Conservation (phyloP, 2,888 invertebrate genomes). For the Limenitis camilla region DNA sequence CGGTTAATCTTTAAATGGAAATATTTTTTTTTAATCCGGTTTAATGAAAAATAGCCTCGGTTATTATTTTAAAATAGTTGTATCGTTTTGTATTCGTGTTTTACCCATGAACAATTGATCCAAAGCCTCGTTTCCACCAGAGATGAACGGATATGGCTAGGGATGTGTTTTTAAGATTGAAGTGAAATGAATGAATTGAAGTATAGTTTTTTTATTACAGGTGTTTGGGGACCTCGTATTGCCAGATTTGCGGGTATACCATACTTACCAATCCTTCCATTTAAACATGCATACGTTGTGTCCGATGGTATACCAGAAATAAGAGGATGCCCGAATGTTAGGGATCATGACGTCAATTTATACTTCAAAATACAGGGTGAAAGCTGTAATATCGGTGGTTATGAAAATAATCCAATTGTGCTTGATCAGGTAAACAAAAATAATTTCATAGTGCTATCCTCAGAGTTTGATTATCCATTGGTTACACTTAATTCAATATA, state of each 20-base stretch:
- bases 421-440: conserved; percentile 77
- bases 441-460: background rate
- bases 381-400: conserved; percentile 88
- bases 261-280: conserved; percentile 83
- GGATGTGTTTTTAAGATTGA: no score
- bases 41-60: no score
- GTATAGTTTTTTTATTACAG: conserved; percentile 30
- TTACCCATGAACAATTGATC: no score
- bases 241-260: conserved; percentile 78
- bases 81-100: no score
- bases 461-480: background rate
- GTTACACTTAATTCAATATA: background rate
- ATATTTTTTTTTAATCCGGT: no score
- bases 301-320: conserved; percentile 85
- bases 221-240: conserved; percentile 88
- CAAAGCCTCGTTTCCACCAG: no score
- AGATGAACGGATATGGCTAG: no score
- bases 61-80: no score
- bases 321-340: conserved; percentile 84
- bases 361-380: conserved; percentile 91
- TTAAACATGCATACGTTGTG: conserved; percentile 92
- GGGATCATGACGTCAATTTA: conserved; percentile 88
- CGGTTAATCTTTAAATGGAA: no score
- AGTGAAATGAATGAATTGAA: no score
- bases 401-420: conserved; percentile 88